Percentiles rank a stretch among this genome's conserved stretches.
Evolutionary conservation across 2,888 invertebrate species (phyloP).

Genomic region (Caenorhabditis sp.): DNA sequence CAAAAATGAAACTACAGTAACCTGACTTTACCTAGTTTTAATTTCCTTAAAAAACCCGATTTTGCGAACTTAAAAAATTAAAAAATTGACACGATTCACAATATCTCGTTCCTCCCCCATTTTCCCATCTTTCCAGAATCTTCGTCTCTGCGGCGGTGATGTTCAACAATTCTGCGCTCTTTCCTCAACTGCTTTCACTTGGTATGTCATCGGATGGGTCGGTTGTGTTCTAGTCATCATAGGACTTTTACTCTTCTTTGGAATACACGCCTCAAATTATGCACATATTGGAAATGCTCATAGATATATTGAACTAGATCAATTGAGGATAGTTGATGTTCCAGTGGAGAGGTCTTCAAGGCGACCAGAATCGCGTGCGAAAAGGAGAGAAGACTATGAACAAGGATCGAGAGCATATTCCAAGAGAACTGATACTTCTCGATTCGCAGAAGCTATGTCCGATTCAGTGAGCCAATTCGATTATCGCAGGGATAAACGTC

Average conservation of each 20-base stretch:
- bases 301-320: slow-evolving; percentile 24
- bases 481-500: slow-evolving; percentile 42
- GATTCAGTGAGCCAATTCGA: slow-evolving; percentile 54
- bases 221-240: slow-evolving; percentile 52
- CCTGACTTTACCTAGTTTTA: no score
- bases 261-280: slow-evolving; percentile 93
- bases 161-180: slow-evolving; percentile 70
- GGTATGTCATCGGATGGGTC: slow-evolving; percentile 58
- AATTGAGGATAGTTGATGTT: background rate
- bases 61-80: background rate
- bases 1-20: no score
- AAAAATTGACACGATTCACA: background rate
- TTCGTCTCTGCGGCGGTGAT: slow-evolving; percentile 66
- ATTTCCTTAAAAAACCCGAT: no score
- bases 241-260: slow-evolving; percentile 82
- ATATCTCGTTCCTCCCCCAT: background rate
- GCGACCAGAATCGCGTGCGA: background rate
- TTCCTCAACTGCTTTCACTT: slow-evolving; percentile 63
- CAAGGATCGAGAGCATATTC: background rate
- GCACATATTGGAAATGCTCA: slow-evolving; percentile 93
- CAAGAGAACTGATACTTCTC: background rate
- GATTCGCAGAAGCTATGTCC: slow-evolving; percentile 51
- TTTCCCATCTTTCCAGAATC: slow-evolving; percentile 45
- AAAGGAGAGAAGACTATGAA: background rate
- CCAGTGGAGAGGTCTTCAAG: background rate